A percentile compares a stretch with the other conserved stretches of the same genome.
These are phyloP conservation scores for Copidosoma aretas DNA, from an alignment of 2,888 invertebrate genomes.

Conservation along the genomic window DNA sequence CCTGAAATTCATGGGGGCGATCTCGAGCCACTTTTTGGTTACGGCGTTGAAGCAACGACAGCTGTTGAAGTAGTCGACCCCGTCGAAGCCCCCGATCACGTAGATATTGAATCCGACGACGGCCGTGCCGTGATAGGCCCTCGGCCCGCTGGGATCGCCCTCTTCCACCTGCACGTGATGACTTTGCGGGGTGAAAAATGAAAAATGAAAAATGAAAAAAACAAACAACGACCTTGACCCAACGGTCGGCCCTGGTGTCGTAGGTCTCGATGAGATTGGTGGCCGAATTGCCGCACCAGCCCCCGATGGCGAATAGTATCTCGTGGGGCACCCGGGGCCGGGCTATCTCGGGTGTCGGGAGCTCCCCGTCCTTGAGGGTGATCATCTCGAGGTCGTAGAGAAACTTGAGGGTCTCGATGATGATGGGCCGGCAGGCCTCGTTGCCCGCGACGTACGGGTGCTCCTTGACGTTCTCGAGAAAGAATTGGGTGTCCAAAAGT, in stretches of 20 bases:
- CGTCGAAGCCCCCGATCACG: conserved; percentile 92
- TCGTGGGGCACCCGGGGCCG: conserved; percentile 86
- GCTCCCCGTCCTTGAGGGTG: conserved; percentile 77
- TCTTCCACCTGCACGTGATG: conserved; percentile 71
- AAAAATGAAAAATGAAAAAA: too few species aligned
- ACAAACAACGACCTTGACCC: conserved; percentile 72
- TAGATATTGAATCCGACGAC: conserved; percentile 85
- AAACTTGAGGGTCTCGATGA: conserved; percentile 90
- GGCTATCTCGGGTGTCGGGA: conserved; percentile 85
- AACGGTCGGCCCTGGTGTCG: conserved; percentile 87
- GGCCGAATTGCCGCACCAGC: conserved; percentile 72
- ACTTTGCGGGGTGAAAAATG: too few species aligned
- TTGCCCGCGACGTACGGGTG: conserved; percentile 85
- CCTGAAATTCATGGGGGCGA: conserved; percentile 84
- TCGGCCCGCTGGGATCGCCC: conserved; percentile 81
- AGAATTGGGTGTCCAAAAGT: conserved; percentile 86
- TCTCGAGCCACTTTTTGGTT: conserved; percentile 83
- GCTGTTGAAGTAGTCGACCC: conserved; percentile 86
- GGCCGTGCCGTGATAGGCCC: conserved; percentile 93
- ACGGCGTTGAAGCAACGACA: conserved; percentile 88
- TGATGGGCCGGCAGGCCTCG: conserved; percentile 84
- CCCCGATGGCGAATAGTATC: conserved; percentile 84
- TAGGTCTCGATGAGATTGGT: conserved; percentile 81
- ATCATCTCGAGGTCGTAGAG: conserved; percentile 92
- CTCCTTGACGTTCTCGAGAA: conserved; percentile 87